Conservation (phyloP, 1,140 invertebrate species). For the Zaprionus camerounensis region DNA sequence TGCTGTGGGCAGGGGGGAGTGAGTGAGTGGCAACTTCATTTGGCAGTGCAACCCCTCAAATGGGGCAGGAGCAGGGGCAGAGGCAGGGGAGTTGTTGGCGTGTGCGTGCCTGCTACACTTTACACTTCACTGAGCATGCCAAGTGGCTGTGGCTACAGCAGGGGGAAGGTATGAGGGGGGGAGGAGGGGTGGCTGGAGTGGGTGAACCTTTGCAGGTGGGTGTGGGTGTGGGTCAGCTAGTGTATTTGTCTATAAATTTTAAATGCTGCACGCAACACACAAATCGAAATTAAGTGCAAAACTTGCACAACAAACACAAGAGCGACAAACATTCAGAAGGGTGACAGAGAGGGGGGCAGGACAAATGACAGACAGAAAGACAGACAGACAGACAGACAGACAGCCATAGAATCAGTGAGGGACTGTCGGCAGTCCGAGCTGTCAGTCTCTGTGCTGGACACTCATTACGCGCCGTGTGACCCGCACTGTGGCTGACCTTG, state of each 20-base stretch:
- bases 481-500: conserved; percentile 31
- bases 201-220: conserved; percentile 2
- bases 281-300: conserved; percentile 54
- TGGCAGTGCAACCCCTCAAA: conserved; percentile 10
- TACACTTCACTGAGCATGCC: conserved; percentile 56
- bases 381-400: neutral
- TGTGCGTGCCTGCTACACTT: conserved; percentile 50
- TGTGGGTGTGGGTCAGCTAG: conserved; percentile 3
- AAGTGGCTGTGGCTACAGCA: conserved; percentile 38
- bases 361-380: neutral
- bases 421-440: neutral
- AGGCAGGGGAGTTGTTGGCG: neutral
- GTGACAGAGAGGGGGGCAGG: neutral
- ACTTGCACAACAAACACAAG: conserved; percentile 24
- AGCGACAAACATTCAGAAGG: neutral
- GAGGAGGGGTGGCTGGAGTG: neutral
- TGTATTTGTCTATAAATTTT: conserved; percentile 59
- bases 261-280: conserved; percentile 59
- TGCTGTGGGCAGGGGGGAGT: neutral
- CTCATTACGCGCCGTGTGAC: conserved; percentile 20
- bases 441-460: conserved; percentile 22
- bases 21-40: conserved; percentile 47
- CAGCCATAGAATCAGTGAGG: neutral
- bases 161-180: too few species aligned
- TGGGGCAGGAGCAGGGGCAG: conserved; percentile 5